Evolutionary conservation across 2,888 invertebrate species (phyloP).

Genomic region (Lasiommata megera): DNA sequence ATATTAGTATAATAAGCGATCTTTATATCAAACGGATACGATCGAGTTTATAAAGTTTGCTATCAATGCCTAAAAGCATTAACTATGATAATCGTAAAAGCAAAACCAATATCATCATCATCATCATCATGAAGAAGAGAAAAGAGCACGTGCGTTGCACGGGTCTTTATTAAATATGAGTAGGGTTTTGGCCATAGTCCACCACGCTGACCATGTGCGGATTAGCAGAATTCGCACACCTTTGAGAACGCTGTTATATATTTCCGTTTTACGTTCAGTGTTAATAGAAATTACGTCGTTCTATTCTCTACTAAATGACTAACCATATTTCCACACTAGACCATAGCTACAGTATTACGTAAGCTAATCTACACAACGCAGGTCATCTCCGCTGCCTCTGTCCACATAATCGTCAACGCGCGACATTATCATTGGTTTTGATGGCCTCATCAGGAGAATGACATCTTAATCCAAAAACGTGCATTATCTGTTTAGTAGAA

Average conservation of each 20-base stretch:
- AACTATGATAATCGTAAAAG: too few species aligned
- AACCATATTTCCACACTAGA: neutral
- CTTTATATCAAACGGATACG: neutral
- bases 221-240: too few species aligned
- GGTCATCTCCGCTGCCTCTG: slow-evolving; percentile 13
- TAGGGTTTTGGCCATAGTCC: too few species aligned
- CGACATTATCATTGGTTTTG: slow-evolving; percentile 16
- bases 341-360: slow-evolving; percentile 9
- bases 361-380: slow-evolving; percentile 16
- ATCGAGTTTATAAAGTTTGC: neutral
- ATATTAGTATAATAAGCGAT: too few species aligned
- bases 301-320: neutral
- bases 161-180: too few species aligned
- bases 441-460: neutral
- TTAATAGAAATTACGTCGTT: too few species aligned
- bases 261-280: too few species aligned
- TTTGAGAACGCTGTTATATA: too few species aligned
- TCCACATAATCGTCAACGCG: slow-evolving; percentile 12
- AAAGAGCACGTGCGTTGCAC: too few species aligned
- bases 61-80: neutral
- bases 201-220: too few species aligned
- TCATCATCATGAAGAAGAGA: too few species aligned
- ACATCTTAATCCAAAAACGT: neutral
- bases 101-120: too few species aligned
- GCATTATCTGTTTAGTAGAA: neutral